Conservation (phyloP, 2,113 vertebrate genomes). For the Odocoileus virginianus region DNA sequence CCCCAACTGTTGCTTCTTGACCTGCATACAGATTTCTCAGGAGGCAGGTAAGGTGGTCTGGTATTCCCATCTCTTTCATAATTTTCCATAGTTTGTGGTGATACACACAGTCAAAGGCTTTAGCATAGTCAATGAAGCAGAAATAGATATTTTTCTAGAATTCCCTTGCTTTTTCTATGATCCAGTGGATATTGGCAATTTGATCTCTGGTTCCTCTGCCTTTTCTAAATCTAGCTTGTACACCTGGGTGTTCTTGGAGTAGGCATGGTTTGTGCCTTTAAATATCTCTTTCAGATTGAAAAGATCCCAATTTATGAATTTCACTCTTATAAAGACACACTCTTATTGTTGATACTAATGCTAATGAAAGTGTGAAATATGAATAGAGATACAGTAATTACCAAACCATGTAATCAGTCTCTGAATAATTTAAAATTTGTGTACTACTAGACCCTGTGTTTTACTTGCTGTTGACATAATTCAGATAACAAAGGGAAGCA, state of each 20-base stretch:
- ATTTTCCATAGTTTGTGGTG: neutral
- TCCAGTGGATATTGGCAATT: neutral
- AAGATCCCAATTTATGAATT: neutral
- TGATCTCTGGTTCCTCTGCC: neutral
- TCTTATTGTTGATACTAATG: neutral
- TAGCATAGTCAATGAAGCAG: neutral
- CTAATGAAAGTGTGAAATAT: neutral
- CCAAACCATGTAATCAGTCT: neutral
- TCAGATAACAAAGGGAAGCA: neutral
- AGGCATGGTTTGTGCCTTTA: neutral
- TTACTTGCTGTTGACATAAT: conserved; percentile 9
- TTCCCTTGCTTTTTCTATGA: neutral
- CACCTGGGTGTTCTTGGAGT: neutral
- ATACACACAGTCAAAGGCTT: neutral
- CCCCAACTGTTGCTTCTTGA: neutral
- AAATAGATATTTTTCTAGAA: neutral
- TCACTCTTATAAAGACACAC: neutral
- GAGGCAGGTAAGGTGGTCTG: neutral
- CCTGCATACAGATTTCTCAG: neutral
- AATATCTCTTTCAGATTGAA: neutral
- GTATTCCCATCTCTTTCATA: neutral
- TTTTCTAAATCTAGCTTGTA: neutral
- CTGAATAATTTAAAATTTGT: conserved; percentile 43
- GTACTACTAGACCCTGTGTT: neutral
- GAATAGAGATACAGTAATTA: conserved; percentile 7